Base-by-base conservation (phyloP, 2,113 vertebrate species). In the Stigmatopora nigra region DNA sequence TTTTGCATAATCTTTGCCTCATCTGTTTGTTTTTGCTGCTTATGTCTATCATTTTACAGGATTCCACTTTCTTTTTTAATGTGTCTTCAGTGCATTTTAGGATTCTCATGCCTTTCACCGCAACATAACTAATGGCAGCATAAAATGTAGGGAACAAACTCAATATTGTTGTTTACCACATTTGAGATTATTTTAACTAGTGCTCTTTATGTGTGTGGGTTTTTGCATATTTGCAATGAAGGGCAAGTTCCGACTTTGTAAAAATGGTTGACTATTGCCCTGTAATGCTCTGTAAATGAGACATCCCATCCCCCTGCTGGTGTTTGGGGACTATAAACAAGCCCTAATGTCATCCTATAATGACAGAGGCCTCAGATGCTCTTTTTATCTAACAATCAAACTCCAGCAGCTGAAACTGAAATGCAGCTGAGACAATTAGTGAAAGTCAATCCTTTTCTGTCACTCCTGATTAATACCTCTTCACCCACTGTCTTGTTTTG, bases 1-100 rank as follows among this genome's bases (percentile, higher is more conserved):
- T 6, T 78, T 68, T 81, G 74, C 69, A 64, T 69, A 55, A 76
- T 68, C 68, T 38, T 45, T 4, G 41, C 73, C 60, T 53, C 48
- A 68, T 75, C 19, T 61, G 36, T 41, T 53, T 3, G 38, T 66
- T 60, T 52, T 31, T 56, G 62, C 68, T 22, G 60, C 67, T 73
- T n/a, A 8, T 48, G 31, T 59, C 9, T 35, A 51, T 14, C 68
- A 58, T 59, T 44, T n/a, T 16, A 25, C 20, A 69, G n/a, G 17
- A 68, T 64, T 68, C 48, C 10, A 55, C 64, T 51, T 35, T 65
- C 25, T 31, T 31, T 31, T 31, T 69, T 72, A 8, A 67, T 70
- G 55, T 57, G 41, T 60, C 12, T 20, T 1, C 71, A 53, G 72
- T 52, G 59, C 36, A 25, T 19, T 65, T 38, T 17, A 15, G 61